Evolutionary conservation across 2,888 invertebrate species (phyloP), one percentile per base, ranked within the genome.

Genomic region (Stenodema calcarata): DNA sequence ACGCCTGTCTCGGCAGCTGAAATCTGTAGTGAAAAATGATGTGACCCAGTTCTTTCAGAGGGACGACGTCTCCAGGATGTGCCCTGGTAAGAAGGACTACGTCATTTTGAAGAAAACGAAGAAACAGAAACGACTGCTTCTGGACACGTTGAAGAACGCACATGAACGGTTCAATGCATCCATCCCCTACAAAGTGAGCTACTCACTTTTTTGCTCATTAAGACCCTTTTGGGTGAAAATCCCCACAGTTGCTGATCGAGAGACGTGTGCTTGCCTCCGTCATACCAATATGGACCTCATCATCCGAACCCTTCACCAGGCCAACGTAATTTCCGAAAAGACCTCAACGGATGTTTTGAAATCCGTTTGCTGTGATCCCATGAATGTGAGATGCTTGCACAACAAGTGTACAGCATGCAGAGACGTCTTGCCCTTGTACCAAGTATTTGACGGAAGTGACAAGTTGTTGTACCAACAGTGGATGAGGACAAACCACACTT

Each of bases 21-120:
- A 62, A 62, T 6, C 62, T 6, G 62, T 62, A 4, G 35, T 35
- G 4, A 2, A 35, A 35, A 35, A 35, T 35, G 81, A 81, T 14
- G 54, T 81, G 18, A 23, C 2, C 28, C 0, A 27, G 14, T 87
- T 87, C 76, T 86, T 81, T 75, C 82, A 87, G 23, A 81, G 81
- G 42, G 87, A 87, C 76, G 87, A 88, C 35, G 62, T 84, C 0
- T 80, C 87, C 11, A 69, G 30, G 41, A 1, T 88, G 28, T 87
- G 86, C 41, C 87, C 87, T 14, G 87, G 86, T 27, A 87, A 87
- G 76, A 81, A 83, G 75, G 87, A 87, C 47, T 86, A 76, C 54
- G 27, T 87, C 12, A 86, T 78, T 1, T 44, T 35, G 9, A 9
- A 47, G 12, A 78, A 78, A 47, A n/a, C 54, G 16, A 86, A 87